Evolutionary conservation across 2,113 vertebrate species (phyloP).

Genomic region (Cynopterus brachyotis): DNA sequence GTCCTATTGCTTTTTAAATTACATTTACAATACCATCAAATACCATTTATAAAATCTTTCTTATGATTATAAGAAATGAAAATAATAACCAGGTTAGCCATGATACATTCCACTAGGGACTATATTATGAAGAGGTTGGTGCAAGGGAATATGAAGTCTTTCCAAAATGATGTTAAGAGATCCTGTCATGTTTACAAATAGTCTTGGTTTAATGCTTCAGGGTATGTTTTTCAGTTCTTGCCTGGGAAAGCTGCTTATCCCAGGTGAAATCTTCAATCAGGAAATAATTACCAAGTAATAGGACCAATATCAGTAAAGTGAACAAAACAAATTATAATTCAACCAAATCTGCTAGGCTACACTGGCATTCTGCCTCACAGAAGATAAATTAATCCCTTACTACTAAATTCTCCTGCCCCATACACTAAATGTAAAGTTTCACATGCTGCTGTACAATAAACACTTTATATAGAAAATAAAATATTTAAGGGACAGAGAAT

Average conservation of each 20-base stretch:
- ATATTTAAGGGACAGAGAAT: neutral
- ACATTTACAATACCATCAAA: neutral
- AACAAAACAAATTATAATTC: slow-evolving; percentile 77
- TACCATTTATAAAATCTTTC: neutral
- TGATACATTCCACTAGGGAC: slow-evolving; percentile 31
- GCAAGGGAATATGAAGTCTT: slow-evolving; percentile 56
- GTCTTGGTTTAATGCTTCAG: slow-evolving; percentile 67
- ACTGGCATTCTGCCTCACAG: slow-evolving; percentile 17
- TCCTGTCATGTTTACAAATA: slow-evolving; percentile 78
- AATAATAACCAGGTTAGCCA: slow-evolving; percentile 42
- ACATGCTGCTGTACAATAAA: neutral
- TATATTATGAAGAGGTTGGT: slow-evolving; percentile 1
- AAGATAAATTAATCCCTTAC: neutral
- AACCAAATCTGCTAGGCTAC: slow-evolving; percentile 59
- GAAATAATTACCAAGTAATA: slow-evolving; percentile 78
- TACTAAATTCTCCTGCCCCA: neutral
- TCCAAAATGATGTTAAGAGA: slow-evolving; percentile 71
- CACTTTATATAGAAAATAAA: neutral
- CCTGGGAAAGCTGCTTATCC: slow-evolving; percentile 66
- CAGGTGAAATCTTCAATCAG: slow-evolving; percentile 76
- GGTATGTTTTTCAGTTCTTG: slow-evolving; percentile 63
- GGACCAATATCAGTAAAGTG: slow-evolving; percentile 64
- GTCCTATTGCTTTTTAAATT: slow-evolving; percentile 43
- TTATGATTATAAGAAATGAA: slow-evolving; percentile 41
- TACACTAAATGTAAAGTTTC: neutral